Evolutionary conservation across 2,888 invertebrate species (phyloP), one percentile per base, ranked within the genome.

Genomic region (Eugnorisma glareosa): DNA sequence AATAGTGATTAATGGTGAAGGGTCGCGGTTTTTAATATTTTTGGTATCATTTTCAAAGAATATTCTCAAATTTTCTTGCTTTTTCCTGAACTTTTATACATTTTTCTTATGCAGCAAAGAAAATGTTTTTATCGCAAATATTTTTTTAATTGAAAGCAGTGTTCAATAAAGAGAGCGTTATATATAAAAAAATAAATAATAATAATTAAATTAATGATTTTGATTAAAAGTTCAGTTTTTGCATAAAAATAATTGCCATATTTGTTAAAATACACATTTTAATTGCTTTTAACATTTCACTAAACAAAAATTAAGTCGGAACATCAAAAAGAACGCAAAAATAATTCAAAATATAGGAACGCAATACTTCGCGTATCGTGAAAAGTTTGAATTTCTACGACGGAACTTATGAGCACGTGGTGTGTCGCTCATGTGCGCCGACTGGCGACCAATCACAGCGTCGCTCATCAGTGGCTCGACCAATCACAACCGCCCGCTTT

Each of bases 381-480:
- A 93, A 95, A 96, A 95, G 94, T 96, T 96, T 92, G 86, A 86
- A 91, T 90, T 92, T 90, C 83, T 84, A 87, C 87, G 77, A 81
- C 89, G 94, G 94, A 96, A 96, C 96, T 96, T 95, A 96, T 96
- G 89, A 96, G 96, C 96, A 96, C 95, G 96, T 96, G 96, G 93
- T 87, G 82, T 89, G 93, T 95, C 96, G 96, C 96, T 96, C 91
- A 96, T 96, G 93, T 95, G 96, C 91, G 89, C 93, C 92, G 89
- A 87, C 90, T 88, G 88, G 10, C 91, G 90, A 90, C 96, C 96
- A 96, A 96, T 96, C 92, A 92, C 89, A 87, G 91, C 92, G 93
- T 93, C 95, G 93, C 95, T 94, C 85, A 94, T 94, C 77, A 95
- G 94, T 93, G 94, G 92, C 85, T 83, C 90, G 84, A 86, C 94